Conservation (phyloP, 2,113 vertebrate genomes). For the Recurvirostra avosetta region DNA sequence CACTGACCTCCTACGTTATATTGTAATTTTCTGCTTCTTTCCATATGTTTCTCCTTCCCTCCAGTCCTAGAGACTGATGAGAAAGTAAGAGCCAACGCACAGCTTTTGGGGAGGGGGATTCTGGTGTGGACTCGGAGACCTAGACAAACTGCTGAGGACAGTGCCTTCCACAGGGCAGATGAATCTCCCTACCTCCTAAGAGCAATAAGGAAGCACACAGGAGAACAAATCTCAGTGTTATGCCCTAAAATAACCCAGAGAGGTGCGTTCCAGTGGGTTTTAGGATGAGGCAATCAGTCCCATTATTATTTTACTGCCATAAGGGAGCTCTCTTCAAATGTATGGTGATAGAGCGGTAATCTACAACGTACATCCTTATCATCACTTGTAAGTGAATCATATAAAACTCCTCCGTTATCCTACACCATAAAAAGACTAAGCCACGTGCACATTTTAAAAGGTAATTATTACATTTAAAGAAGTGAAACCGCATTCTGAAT, state of each 20-base stretch:
- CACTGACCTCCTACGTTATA: neutral
- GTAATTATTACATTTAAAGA: slow-evolving; percentile 36
- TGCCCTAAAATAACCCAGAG: neutral
- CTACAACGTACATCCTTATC: slow-evolving; percentile 15
- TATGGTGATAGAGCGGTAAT: slow-evolving; percentile 15
- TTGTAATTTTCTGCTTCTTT: neutral
- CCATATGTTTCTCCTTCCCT: neutral
- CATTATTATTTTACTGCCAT: slow-evolving; percentile 9
- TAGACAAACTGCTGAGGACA: neutral
- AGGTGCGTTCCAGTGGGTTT: neutral
- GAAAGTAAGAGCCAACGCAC: neutral
- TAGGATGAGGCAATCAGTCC: neutral
- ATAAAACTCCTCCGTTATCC: slow-evolving; percentile 27
- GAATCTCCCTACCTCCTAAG: neutral
- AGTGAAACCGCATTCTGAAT: slow-evolving; percentile 9
- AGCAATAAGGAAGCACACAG: neutral
- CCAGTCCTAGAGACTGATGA: neutral
- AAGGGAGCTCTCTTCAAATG: neutral
- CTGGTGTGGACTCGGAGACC: neutral
- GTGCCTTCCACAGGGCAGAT: neutral
- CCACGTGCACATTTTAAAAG: neutral
- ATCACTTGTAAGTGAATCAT: slow-evolving; percentile 1
- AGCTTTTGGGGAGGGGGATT: neutral
- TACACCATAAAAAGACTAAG: slow-evolving; percentile 15
- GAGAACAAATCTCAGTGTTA: neutral